Evolutionary conservation across 2,888 invertebrate species (phyloP).

Genomic region (Spicauda simplicius): DNA sequence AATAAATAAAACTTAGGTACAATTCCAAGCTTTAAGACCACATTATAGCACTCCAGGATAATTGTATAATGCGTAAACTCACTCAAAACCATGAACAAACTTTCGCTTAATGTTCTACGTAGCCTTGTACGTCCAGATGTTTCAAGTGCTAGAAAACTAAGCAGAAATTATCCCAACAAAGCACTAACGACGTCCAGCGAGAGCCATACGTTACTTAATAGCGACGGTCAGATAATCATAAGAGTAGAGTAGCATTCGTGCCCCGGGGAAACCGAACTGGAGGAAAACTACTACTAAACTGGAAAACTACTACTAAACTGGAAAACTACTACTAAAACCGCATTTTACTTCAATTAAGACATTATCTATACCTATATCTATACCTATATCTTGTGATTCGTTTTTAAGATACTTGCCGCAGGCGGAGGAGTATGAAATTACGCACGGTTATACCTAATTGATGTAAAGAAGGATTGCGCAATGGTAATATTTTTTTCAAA

Average conservation of each 20-base stretch:
- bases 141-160: constrained; percentile 25
- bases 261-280: constrained; percentile 6
- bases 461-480: too few relatives aligned
- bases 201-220: constrained; percentile 34
- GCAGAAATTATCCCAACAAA: constrained; percentile 17
- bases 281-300: not conserved
- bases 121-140: constrained; percentile 3
- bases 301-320: not conserved
- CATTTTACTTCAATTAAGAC: too few relatives aligned
- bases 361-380: too few relatives aligned
- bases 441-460: too few relatives aligned
- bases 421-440: too few relatives aligned
- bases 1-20: not conserved
- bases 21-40: not conserved
- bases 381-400: too few relatives aligned
- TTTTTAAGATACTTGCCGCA: too few relatives aligned
- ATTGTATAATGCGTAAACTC: not conserved
- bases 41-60: not conserved
- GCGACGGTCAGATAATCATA: constrained; percentile 27
- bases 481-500: too few relatives aligned
- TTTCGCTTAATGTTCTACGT: not conserved
- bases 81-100: not conserved
- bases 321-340: not conserved
- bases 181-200: constrained; percentile 28
- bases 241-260: constrained; percentile 11